Evolutionary conservation across 2,113 vertebrate species (phyloP), one percentile per base, ranked within the genome.

Genomic region (Equus przewalskii): DNA sequence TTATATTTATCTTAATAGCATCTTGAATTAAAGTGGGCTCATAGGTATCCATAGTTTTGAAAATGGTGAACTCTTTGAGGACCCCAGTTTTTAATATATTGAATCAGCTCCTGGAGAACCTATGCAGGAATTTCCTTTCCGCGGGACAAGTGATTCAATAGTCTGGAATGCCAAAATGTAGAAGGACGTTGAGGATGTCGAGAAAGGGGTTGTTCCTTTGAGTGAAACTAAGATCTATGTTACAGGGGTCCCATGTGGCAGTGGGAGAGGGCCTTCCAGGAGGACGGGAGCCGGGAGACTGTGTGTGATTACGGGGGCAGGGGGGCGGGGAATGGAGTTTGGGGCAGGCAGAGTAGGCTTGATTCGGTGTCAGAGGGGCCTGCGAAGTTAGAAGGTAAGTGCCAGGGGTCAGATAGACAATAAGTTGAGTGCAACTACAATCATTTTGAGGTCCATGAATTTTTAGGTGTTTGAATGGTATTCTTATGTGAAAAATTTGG

Each of bases 11-110:
- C 56, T 88, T 60, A 95, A 65, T 85, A 69, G 26, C 3, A 49
- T 78, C 64, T 65, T 90, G 65, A 92, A 54, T 69, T 93, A 67
- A 84, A 69, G 44, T 93, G 87, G 13, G 54, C 41, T 92, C 49
- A 21, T 11, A 81, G 19, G 5, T 92, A 54, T 96, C 64, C 75
- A 46, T 44, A 13, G n/a, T 91, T 79, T 76, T 70, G 58, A 83
- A 86, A 75, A 22, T 80, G 18, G 21, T 58, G 30, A 54, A 49
- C n/a, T 84, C 11, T 56, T 49, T 49, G 60, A 60, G 36, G 62
- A 28, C 1, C 5, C 19, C 11, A 16, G 54, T 62, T 81, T 65
- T n/a, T 89, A 83, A 62, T 91, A 18, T 4, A 85, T 69, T 75
- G 21, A 58, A 78, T 60, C 36, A n/a, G 49, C n/a, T 94, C 6